phyloP scores from a whole-genome alignment of 1,140 invertebrate genomes.

The Drosophila eugracilis region DNA sequence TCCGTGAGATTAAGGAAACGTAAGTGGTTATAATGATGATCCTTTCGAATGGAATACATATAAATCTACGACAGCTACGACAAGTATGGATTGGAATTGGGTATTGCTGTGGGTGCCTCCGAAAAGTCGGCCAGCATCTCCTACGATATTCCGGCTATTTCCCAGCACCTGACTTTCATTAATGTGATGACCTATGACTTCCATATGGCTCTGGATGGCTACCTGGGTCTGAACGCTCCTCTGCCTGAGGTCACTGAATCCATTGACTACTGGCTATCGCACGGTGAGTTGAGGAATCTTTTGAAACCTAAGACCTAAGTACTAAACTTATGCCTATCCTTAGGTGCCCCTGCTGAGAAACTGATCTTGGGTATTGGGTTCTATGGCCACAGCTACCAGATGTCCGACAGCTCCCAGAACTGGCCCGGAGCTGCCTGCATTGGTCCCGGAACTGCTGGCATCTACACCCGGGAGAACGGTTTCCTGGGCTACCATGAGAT shows the following conservation, averaged over 20 bases:
- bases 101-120: constrained; percentile 88
- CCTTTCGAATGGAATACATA: not conserved
- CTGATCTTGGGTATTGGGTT: constrained; percentile 89
- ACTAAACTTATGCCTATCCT: constrained; percentile 67
- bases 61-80: constrained; percentile 82
- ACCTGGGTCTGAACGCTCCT: constrained; percentile 87
- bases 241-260: constrained; percentile 84
- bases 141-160: constrained; percentile 86
- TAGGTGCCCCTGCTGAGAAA: constrained; percentile 85
- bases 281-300: constrained; percentile 6
- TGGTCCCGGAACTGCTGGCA: constrained; percentile 87
- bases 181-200: constrained; percentile 91
- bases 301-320: constrained; percentile 9
- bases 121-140: constrained; percentile 85
- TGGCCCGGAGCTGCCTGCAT: constrained; percentile 86
- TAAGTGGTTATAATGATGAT: constrained; percentile 62
- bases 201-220: constrained; percentile 85
- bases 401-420: constrained; percentile 85
- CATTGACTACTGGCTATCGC: constrained; percentile 74
- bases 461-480: constrained; percentile 89
- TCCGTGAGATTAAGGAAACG: constrained; percentile 85
- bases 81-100: constrained; percentile 85
- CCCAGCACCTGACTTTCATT: constrained; percentile 87
- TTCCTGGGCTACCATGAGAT: constrained; percentile 92
- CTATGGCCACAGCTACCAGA: constrained; percentile 89